These are phyloP conservation scores for Cotesia typhae DNA, from an alignment of 1,140 invertebrate genomes.

Conservation along the genomic window DNA sequence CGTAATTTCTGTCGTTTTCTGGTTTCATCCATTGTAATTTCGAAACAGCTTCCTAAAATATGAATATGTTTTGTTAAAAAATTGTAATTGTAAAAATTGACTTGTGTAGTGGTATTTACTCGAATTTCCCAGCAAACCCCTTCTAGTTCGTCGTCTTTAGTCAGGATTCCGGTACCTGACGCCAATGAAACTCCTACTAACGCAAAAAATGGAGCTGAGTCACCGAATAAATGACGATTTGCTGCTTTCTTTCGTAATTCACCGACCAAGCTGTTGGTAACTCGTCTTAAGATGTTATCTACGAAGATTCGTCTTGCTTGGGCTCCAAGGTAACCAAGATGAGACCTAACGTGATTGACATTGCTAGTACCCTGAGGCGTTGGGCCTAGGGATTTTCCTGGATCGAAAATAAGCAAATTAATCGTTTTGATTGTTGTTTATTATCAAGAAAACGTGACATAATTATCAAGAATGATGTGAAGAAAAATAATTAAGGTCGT, in stretches of 20 bases:
- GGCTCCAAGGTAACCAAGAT: conserved; percentile 67
- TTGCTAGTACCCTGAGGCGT: conserved; percentile 53
- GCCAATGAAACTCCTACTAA: conserved; percentile 79
- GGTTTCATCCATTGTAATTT: conserved; percentile 69
- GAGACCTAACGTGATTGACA: conserved; percentile 52
- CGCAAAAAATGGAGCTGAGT: conserved; percentile 78
- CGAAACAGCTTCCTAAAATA: conserved; percentile 69
- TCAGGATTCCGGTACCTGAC: conserved; percentile 78
- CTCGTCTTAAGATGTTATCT: conserved; percentile 75
- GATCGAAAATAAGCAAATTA: conserved; percentile 14
- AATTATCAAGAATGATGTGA: too few relatives aligned
- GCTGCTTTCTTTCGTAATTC: conserved; percentile 72
- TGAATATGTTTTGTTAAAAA: conserved; percentile 17
- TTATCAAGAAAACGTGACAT: too few relatives aligned
- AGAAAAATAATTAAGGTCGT: too few relatives aligned
- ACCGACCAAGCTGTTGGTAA: conserved; percentile 72
- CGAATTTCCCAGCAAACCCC: conserved; percentile 82
- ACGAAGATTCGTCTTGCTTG: conserved; percentile 74
- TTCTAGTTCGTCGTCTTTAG: conserved; percentile 82
- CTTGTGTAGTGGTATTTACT: conserved; percentile 57
- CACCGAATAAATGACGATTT: conserved; percentile 72
- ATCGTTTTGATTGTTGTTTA: not conserved
- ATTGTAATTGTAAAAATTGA: conserved; percentile 15
- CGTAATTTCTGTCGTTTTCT: conserved; percentile 67
- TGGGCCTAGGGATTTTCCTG: conserved; percentile 58